Evolutionary conservation across 1,140 invertebrate genomes (phyloP).

Genomic region (Amyelois transitella): DNA sequence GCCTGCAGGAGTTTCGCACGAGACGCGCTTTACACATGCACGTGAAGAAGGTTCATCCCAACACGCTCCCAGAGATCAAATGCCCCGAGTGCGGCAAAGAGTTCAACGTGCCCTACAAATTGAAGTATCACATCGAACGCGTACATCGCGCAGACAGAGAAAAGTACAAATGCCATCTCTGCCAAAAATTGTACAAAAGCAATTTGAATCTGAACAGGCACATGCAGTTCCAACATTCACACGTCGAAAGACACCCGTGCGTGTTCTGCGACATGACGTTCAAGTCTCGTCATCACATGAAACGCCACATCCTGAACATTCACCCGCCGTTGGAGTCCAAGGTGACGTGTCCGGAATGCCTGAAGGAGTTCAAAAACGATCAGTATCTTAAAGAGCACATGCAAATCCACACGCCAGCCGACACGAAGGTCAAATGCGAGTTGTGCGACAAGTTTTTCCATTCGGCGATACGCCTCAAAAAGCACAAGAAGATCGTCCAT

Average conservation of each 20-base stretch:
- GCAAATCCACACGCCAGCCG: slow-evolving; percentile 56
- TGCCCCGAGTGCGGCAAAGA: slow-evolving; percentile 57
- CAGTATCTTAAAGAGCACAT: slow-evolving; percentile 65
- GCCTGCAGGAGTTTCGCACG: slow-evolving; percentile 58
- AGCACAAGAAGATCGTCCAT: slow-evolving; percentile 66
- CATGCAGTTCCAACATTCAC: slow-evolving; percentile 52
- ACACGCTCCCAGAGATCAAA: slow-evolving; percentile 52
- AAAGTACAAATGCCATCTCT: slow-evolving; percentile 57
- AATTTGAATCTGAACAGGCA: slow-evolving; percentile 55
- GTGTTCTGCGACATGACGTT: slow-evolving; percentile 64
- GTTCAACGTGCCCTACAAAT: slow-evolving; percentile 55
- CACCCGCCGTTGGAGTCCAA: slow-evolving; percentile 66
- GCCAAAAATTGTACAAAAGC: slow-evolving; percentile 56
- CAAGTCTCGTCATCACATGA: slow-evolving; percentile 60
- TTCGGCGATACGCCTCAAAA: slow-evolving; percentile 56
- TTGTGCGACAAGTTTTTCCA: slow-evolving; percentile 61
- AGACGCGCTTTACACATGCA: slow-evolving; percentile 56
- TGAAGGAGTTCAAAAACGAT: slow-evolving; percentile 67
- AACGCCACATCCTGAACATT: slow-evolving; percentile 58
- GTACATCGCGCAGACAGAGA: slow-evolving; percentile 44
- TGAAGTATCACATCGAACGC: slow-evolving; percentile 50
- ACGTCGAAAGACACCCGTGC: slow-evolving; percentile 49
- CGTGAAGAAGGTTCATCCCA: slow-evolving; percentile 51
- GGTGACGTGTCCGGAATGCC: slow-evolving; percentile 55
- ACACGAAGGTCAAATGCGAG: slow-evolving; percentile 61